Evolutionary conservation across 2,113 vertebrate species (phyloP).

Genomic region (Tilapia sparmanii): DNA sequence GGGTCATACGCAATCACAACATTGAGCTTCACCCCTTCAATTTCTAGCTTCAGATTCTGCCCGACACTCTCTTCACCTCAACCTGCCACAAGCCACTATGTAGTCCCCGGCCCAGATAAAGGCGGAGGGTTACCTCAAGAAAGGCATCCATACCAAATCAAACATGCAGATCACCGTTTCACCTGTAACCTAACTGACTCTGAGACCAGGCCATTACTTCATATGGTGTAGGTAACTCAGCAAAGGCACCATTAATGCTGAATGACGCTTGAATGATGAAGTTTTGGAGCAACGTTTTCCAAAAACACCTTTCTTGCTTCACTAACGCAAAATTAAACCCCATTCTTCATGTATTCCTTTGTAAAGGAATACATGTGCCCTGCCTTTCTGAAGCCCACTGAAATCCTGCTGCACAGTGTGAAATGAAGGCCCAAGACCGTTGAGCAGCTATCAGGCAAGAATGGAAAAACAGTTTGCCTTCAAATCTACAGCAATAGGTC

Average conservation of each 20-base stretch:
- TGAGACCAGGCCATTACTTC: neutral
- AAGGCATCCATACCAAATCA: neutral
- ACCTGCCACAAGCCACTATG: neutral
- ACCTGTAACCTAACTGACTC: neutral
- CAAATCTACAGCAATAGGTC: neutral
- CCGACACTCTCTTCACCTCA: neutral
- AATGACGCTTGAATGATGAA: neutral
- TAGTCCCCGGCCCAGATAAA: neutral
- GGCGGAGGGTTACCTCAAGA: neutral
- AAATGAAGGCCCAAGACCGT: neutral
- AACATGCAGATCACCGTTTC: neutral
- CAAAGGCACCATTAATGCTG: neutral
- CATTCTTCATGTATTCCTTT: neutral
- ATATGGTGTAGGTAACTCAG: neutral
- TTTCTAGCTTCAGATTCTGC: neutral
- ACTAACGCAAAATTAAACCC: neutral
- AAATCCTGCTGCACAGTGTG: neutral
- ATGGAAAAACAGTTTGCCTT: neutral
- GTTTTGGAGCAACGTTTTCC: neutral
- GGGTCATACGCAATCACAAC: neutral
- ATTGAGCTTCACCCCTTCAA: neutral
- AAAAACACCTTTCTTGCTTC: neutral
- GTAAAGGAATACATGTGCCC: neutral
- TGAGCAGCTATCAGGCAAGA: neutral
- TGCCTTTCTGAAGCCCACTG: neutral